Evolutionary conservation across 1,140 invertebrate genomes (phyloP).

Genomic region (Meloidogyne exigua): DNA sequence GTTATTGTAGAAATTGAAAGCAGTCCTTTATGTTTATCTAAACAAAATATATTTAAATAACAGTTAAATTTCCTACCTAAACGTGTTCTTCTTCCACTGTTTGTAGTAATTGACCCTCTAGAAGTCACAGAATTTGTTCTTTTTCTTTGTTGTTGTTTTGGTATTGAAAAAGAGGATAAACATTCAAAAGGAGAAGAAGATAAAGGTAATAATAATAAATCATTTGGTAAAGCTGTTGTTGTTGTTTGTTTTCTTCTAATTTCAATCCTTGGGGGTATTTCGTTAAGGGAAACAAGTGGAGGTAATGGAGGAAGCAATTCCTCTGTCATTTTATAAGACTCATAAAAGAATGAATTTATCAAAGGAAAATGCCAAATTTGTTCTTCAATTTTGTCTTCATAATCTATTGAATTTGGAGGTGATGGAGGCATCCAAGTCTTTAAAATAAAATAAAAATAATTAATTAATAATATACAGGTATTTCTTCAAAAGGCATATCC

Average conservation of each 20-base stretch:
- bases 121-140: not conserved
- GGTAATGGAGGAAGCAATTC: conserved; percentile 23
- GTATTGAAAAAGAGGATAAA: not conserved
- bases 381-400: conserved; percentile 11
- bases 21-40: not conserved
- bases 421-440: conserved; percentile 38
- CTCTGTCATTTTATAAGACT: conserved; percentile 18
- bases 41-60: no score
- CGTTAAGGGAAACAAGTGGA: conserved; percentile 9
- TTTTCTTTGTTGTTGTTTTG: conserved; percentile 17
- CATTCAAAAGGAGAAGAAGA: not conserved
- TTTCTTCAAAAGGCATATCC: conserved; percentile 18
- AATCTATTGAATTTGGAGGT: conserved; percentile 25
- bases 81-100: not conserved
- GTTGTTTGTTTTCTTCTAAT: not conserved
- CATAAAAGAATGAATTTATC: conserved; percentile 22
- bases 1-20: not conserved
- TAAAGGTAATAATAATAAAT: not conserved
- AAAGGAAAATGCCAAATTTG: conserved; percentile 6
- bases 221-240: not conserved
- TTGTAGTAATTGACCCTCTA: not conserved
- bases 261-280: not conserved
- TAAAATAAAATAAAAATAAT: not conserved
- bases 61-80: not conserved
- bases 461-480: conserved; percentile 15